These are phyloP conservation scores for Actinopyga echinites DNA, from an alignment of 53 echinoderm and acorn worm species.

Conservation along the genomic window DNA sequence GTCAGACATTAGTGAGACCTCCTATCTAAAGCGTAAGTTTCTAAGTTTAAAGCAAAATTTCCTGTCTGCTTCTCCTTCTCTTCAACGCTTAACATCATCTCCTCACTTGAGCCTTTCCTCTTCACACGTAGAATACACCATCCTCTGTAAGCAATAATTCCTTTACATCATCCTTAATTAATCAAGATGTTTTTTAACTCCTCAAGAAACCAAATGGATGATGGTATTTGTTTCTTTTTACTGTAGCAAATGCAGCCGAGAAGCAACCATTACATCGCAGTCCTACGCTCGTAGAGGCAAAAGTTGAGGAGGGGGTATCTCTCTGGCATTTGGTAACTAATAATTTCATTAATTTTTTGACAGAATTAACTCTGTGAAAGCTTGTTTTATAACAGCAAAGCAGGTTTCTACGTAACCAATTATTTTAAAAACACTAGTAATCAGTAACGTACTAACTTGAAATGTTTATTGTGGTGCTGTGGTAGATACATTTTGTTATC, in stretches of 20 bases:
- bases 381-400: background rate
- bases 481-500: too few species aligned
- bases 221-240: background rate
- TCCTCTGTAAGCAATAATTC: too few species aligned
- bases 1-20: conserved; percentile 20
- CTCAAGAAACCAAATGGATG: too few species aligned
- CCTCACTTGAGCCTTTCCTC: background rate
- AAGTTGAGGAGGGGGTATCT: conserved; percentile 55
- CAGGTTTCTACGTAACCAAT: background rate
- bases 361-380: background rate
- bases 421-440: too few species aligned
- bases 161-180: too few species aligned
- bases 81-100: conserved; percentile 13
- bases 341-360: background rate
- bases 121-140: too few species aligned
- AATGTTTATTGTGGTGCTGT: too few species aligned
- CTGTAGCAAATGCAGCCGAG: background rate
- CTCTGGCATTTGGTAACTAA: conserved; percentile 61
- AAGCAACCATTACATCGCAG: conserved; percentile 42
- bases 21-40: conserved; percentile 26
- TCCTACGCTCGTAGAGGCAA: conserved; percentile 56
- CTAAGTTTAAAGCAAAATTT: background rate
- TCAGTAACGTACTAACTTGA: too few species aligned
- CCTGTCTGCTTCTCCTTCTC: background rate
- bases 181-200: too few species aligned